Evolutionary conservation across 2,888 invertebrate species (phyloP).

Genomic region (Glaucopsyche alexis): DNA sequence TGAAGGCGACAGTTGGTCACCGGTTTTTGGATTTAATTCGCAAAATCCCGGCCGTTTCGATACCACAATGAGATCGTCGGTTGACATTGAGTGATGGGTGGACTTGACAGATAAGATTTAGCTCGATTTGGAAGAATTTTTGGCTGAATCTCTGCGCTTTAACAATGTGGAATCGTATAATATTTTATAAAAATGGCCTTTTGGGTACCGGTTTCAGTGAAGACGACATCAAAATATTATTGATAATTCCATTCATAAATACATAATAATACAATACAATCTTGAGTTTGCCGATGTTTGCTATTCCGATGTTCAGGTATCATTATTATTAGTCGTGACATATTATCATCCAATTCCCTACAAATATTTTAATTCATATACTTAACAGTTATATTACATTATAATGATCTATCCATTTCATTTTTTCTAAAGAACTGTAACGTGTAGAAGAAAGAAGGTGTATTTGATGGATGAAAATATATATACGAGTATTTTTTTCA

Average conservation of each 20-base stretch:
- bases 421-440: too few relatives aligned
- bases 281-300: background rate
- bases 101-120: constrained; percentile 47
- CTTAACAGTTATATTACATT: too few relatives aligned
- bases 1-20: constrained; percentile 64
- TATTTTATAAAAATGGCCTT: constrained; percentile 19
- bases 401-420: too few relatives aligned
- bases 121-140: constrained; percentile 36
- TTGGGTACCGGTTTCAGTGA: constrained; percentile 16
- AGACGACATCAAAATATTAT: constrained; percentile 3
- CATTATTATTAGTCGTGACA: too few relatives aligned
- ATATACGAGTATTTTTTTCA: too few relatives aligned
- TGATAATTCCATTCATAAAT: constrained; percentile 6
- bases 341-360: too few relatives aligned
- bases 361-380: too few relatives aligned
- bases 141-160: constrained; percentile 23
- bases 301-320: background rate
- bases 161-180: constrained; percentile 22
- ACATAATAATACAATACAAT: background rate
- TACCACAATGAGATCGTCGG: constrained; percentile 62
- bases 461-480: too few relatives aligned
- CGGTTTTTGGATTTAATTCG: constrained; percentile 69
- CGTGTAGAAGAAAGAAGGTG: too few relatives aligned
- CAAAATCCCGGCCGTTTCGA: constrained; percentile 60
- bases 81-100: constrained; percentile 65